A percentile compares a stretch with the other conserved stretches of the same genome.
phyloP scores from a whole-genome alignment of 2,888 invertebrate genomes.

The Chloromyia formosa region DNA sequence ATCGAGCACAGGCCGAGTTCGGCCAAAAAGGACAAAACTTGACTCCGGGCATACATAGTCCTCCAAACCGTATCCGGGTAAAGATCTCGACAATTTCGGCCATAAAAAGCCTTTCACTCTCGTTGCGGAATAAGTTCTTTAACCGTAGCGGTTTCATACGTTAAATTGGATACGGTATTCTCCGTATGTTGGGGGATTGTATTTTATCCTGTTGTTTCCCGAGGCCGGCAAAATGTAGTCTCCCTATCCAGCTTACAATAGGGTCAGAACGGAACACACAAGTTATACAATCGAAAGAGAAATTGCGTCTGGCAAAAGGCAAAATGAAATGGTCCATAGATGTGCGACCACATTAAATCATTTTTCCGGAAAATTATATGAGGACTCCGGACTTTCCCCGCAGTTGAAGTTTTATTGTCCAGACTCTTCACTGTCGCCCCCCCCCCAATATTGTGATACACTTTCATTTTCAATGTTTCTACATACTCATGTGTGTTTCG shows the following conservation, averaged over 20 bases:
- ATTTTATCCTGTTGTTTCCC: constrained; percentile 13
- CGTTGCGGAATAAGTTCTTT: constrained; percentile 21
- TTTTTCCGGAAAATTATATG: constrained; percentile 43
- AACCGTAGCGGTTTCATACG: constrained; percentile 23
- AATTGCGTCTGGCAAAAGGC: constrained; percentile 37
- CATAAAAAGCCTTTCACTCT: constrained; percentile 36
- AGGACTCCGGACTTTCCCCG: constrained; percentile 1
- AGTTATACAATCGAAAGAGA: constrained; percentile 42
- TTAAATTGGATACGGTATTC: constrained; percentile 12
- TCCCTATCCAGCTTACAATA: constrained; percentile 34
- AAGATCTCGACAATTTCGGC: constrained; percentile 22
- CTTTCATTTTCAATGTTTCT: constrained; percentile 19
- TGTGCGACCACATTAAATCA: constrained; percentile 47
- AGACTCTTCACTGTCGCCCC: too few relatives aligned
- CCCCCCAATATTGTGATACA: constrained; percentile 17
- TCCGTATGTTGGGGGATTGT: background rate
- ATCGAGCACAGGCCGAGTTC: background rate
- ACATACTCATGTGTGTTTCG: too few relatives aligned
- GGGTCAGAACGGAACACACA: background rate
- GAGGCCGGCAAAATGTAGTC: background rate
- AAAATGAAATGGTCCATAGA: constrained; percentile 30
- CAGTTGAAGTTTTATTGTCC: background rate
- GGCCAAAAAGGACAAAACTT: background rate
- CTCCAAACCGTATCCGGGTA: constrained; percentile 27
- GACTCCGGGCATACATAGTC: background rate